Evolutionary conservation across 2,113 vertebrate species (phyloP), one percentile per base, ranked within the genome.

Genomic region (Aspidoscelis tigris): DNA sequence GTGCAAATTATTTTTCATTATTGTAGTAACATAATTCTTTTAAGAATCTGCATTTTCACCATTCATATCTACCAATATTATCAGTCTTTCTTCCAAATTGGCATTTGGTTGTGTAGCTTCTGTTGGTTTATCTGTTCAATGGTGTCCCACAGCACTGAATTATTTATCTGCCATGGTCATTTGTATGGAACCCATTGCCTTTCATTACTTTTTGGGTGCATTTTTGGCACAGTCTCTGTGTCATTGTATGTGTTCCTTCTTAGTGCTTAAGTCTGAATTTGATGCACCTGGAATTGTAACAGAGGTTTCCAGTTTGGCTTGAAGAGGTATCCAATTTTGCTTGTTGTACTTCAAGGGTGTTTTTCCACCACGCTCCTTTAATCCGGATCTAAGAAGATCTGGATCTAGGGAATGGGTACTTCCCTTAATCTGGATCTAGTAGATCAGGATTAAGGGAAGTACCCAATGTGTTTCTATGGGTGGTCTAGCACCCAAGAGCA

Each of bases 1-100:
- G 89, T 88, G 87, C 83, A 86, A 91, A 92, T 82, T 86, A 87
- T 95, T 94, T 94, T 88, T 39, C 94, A 93, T 89, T 93, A 90
- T 89, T 47, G 8, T 86, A 84, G 87, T 85, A 89, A 90, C 86
- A 94, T 94, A 93, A 95, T 92, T 33, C 33, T 33, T 84, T 93
- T 93, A 90, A 93, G 93, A 95, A 83, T 80, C 86, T 73, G 76
- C 93, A 89, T 87, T 93, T 93, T 93, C 90, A 80, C 78, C 91
- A 81, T 83, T 76, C 90, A 75, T 83, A 89, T 91, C 82, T 88
- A 65, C 92, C 86, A 72, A 85, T 89, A 93, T 71, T 82, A 91
- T 92, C 76, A 85, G 70, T 90, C 92, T 92, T 84, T 93, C 73
- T 95, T 89, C 93, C 91, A 74, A 82, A 89, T 89, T 89, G 83